Conservation (phyloP, 92 coral and sea anemone species). For the Phenganax subtilis region DNA sequence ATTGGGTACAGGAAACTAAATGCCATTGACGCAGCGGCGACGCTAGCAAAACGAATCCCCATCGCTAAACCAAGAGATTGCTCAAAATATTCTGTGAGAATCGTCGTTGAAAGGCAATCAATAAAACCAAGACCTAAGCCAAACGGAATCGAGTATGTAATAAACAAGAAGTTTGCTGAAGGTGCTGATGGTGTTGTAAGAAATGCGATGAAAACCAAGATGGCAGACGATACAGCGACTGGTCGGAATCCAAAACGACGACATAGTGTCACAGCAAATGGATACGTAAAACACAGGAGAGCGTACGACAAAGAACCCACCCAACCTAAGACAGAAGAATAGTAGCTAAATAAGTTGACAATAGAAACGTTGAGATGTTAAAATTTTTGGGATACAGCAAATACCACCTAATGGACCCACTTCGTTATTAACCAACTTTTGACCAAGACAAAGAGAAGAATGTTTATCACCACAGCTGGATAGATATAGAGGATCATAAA, state of each 20-base stretch:
- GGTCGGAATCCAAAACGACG: constrained; percentile 26
- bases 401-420: no score
- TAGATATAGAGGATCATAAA: no score
- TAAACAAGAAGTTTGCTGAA: neutral
- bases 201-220: neutral
- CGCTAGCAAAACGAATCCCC: constrained; percentile 23
- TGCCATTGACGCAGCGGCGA: constrained; percentile 4
- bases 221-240: neutral
- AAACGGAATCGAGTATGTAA: constrained; percentile 8
- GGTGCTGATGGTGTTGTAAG: constrained; percentile 25
- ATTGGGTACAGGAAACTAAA: constrained; percentile 4
- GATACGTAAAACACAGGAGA: neutral
- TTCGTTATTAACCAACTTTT: no score
- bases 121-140: constrained; percentile 16
- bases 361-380: no score
- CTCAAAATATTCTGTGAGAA: constrained; percentile 13
- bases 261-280: constrained; percentile 1
- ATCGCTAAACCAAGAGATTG: constrained; percentile 19
- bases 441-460: no score
- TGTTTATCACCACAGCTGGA: no score
- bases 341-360: no score
- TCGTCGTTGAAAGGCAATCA: constrained; percentile 4
- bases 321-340: constrained; percentile 20
- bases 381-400: no score
- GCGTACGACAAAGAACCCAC: neutral